Evolutionary conservation across 2,113 vertebrate species (phyloP).

Genomic region (Ictalurus punctatus): DNA sequence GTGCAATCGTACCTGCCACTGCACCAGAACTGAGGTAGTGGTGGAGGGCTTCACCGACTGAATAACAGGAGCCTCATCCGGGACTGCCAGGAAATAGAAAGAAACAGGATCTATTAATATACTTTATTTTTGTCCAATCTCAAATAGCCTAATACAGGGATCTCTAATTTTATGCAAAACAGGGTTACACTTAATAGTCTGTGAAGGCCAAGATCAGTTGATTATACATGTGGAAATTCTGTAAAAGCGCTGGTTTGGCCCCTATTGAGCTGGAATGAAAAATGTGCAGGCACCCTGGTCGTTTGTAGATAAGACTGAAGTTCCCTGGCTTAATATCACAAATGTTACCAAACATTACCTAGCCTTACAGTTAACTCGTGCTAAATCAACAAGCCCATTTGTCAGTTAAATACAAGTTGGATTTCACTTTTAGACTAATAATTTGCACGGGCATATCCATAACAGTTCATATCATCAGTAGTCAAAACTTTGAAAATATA

Average conservation of each 20-base stretch:
- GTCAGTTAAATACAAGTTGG: not conserved
- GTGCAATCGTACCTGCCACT: slow-evolving; percentile 84
- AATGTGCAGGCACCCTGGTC: not conserved
- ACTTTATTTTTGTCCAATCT: not conserved
- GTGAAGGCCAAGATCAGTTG: not conserved
- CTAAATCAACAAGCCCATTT: not conserved
- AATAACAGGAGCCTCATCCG: slow-evolving; percentile 86
- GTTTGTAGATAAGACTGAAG: not conserved
- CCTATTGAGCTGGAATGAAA: not conserved
- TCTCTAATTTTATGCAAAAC: slow-evolving; percentile 1
- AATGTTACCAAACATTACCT: not conserved
- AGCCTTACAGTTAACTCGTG: too few relatives aligned
- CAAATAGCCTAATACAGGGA: not conserved
- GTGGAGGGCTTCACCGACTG: slow-evolving; percentile 86
- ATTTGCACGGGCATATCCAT: not conserved
- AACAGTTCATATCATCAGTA: not conserved
- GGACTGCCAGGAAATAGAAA: slow-evolving; percentile 74
- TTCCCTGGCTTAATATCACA: not conserved
- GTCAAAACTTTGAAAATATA: not conserved
- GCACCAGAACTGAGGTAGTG: slow-evolving; percentile 90
- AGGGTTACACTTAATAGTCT: not conserved
- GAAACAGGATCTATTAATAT: not conserved
- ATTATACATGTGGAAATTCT: not conserved
- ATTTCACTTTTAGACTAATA: not conserved
- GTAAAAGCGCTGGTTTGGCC: not conserved